phyloP scores from a whole-genome alignment of 1,140 invertebrate species.

The Scaptomyza pallida region DNA sequence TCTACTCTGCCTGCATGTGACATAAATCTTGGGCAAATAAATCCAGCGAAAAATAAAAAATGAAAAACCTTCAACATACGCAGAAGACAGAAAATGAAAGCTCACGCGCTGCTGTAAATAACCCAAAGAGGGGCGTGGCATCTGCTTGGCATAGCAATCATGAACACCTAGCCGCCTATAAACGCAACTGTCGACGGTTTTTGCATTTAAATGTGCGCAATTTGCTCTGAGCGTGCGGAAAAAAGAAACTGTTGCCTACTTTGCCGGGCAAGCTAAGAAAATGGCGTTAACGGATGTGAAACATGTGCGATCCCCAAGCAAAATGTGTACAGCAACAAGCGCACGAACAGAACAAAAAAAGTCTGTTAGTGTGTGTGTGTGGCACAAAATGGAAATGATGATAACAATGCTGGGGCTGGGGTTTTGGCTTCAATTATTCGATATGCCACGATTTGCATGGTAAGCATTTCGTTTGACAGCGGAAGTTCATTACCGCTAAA shows the following conservation, averaged over 20 bases:
- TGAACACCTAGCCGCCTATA: conserved; percentile 69
- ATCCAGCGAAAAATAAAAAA: conserved; percentile 46
- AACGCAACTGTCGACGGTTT: conserved; percentile 68
- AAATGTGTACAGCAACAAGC: conserved; percentile 31
- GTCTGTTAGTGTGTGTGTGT: conserved; percentile 42
- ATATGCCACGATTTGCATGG: conserved; percentile 74
- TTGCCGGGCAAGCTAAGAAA: conserved; percentile 53
- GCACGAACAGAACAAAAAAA: conserved; percentile 14
- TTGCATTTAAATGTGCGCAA: conserved; percentile 81
- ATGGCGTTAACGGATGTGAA: conserved; percentile 70
- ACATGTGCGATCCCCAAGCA: conserved; percentile 61
- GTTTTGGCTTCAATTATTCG: conserved; percentile 70
- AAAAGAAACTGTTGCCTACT: conserved; percentile 63
- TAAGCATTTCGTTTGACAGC: conserved; percentile 76
- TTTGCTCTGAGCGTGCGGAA: conserved; percentile 52
- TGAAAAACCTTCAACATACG: conserved; percentile 23
- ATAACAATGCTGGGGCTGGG: conserved; percentile 70
- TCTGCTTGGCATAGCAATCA: conserved; percentile 49
- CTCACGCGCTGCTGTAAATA: conserved; percentile 71
- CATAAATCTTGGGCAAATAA: conserved; percentile 78
- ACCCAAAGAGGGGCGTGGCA: conserved; percentile 37
- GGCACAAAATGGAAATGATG: conserved; percentile 79
- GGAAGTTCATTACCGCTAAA: conserved; percentile 70
- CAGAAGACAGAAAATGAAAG: conserved; percentile 69
- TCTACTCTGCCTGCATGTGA: conserved; percentile 59